Conservation (phyloP, 2,888 invertebrate genomes). For the Aethes cnicana region DNA sequence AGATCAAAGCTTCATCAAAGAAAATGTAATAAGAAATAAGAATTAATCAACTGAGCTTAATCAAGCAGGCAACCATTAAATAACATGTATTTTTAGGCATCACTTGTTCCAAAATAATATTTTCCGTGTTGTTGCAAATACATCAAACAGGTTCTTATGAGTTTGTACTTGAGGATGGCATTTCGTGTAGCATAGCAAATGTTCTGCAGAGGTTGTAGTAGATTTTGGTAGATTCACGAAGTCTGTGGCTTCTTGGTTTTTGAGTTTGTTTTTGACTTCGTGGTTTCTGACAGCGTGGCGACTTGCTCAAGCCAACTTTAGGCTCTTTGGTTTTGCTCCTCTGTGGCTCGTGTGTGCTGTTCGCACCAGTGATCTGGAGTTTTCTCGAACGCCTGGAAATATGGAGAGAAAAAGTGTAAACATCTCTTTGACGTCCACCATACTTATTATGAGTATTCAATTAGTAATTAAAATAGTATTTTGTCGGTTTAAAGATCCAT, state of each 20-base stretch:
- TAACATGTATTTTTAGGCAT: too few species aligned
- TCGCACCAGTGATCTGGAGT: constrained; percentile 63
- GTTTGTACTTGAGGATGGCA: constrained; percentile 32
- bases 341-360: constrained; percentile 59
- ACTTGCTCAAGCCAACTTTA: too few species aligned
- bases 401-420: constrained; percentile 13
- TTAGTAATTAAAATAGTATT: too few species aligned
- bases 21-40: too few species aligned
- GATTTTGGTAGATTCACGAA: neutral
- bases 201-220: constrained; percentile 27
- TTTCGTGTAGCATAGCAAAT: constrained; percentile 25
- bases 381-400: constrained; percentile 66
- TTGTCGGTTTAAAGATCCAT: constrained; percentile 1
- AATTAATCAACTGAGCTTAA: too few species aligned
- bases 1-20: too few species aligned
- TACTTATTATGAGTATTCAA: too few species aligned
- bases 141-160: constrained; percentile 24
- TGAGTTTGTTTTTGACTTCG: constrained; percentile 20
- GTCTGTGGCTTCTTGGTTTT: neutral
- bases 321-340: constrained; percentile 5
- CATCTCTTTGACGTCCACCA: too few species aligned
- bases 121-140: constrained; percentile 25
- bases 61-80: too few species aligned
- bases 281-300: constrained; percentile 21
- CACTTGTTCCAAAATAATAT: constrained; percentile 9